Evolutionary conservation across 2,113 vertebrate genomes (phyloP).

Genomic region (Paratilapia polleni): DNA sequence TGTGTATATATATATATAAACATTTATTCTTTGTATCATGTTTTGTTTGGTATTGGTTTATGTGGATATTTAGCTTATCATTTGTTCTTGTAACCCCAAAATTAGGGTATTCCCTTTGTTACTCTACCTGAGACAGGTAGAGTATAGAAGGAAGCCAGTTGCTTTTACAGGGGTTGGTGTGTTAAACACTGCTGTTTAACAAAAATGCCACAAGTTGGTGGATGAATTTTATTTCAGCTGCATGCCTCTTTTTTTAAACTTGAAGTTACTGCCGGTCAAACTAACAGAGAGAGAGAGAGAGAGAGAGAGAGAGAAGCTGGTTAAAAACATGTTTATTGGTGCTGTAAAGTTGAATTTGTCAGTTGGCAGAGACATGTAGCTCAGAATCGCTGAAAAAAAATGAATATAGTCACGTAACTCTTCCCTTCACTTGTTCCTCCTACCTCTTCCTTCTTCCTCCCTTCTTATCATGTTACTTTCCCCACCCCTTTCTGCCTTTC

Average conservation of each 20-base stretch:
- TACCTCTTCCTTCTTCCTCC: slow-evolving; percentile 52
- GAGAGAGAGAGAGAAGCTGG: neutral
- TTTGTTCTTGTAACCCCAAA: neutral
- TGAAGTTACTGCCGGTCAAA: too few relatives aligned
- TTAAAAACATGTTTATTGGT: neutral
- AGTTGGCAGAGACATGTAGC: too few relatives aligned
- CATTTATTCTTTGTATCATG: too few relatives aligned
- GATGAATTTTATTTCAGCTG: neutral
- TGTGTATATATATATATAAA: too few relatives aligned
- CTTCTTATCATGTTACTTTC: slow-evolving; percentile 40
- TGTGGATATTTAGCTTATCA: too few relatives aligned
- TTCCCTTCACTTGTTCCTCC: slow-evolving; percentile 46
- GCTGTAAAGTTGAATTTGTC: neutral
- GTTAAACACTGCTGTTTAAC: neutral
- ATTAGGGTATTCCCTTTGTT: neutral
- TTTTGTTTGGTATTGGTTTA: too few relatives aligned
- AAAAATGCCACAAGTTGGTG: neutral
- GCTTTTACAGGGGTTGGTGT: neutral
- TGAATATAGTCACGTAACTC: neutral
- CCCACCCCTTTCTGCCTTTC: slow-evolving; percentile 35
- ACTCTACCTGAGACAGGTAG: neutral
- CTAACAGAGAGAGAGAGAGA: neutral
- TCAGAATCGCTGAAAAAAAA: neutral
- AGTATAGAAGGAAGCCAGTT: too few relatives aligned
- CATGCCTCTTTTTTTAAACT: neutral